A percentile compares a stretch with the other conserved stretches of the same genome.
Evolutionary conservation across 2,797 vertebrate genomes (phyloP).

Genomic region (Paratrypauchen microcephalus): DNA sequence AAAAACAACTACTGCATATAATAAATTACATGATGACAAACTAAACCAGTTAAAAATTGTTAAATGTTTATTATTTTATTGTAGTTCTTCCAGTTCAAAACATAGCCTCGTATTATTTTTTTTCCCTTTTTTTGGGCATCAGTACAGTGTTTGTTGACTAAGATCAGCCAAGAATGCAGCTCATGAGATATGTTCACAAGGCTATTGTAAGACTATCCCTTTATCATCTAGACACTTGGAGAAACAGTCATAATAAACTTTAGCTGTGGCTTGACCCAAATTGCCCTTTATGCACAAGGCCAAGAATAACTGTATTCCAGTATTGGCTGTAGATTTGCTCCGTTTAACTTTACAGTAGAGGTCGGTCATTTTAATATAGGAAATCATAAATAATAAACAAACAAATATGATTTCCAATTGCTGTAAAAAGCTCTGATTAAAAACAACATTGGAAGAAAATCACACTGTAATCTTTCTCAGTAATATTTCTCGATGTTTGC

Average conservation of each 20-base stretch:
- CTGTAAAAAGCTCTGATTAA: too few species aligned
- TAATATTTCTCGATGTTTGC: too few species aligned
- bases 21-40: neutral
- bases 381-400: too few species aligned
- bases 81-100: neutral
- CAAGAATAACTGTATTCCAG: neutral
- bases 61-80: too few species aligned
- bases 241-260: constrained; percentile 23
- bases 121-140: neutral
- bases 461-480: too few species aligned
- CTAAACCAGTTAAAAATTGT: too few species aligned
- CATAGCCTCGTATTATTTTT: neutral
- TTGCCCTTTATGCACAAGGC: constrained; percentile 8
- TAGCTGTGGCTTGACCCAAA: constrained; percentile 11
- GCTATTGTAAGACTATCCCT: constrained; percentile 53
- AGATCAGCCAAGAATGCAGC: constrained; percentile 47
- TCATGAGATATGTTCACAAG: constrained; percentile 40
- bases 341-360: neutral
- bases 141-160: constrained; percentile 27
- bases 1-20: constrained; percentile 38
- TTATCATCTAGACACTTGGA: constrained; percentile 43
- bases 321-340: neutral
- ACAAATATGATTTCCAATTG: too few species aligned
- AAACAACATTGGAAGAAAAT: too few species aligned
- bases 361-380: neutral